These are phyloP conservation scores for Chalcosyrphus nemorum DNA, from an alignment of 2,888 invertebrate species.

Conservation along the genomic window DNA sequence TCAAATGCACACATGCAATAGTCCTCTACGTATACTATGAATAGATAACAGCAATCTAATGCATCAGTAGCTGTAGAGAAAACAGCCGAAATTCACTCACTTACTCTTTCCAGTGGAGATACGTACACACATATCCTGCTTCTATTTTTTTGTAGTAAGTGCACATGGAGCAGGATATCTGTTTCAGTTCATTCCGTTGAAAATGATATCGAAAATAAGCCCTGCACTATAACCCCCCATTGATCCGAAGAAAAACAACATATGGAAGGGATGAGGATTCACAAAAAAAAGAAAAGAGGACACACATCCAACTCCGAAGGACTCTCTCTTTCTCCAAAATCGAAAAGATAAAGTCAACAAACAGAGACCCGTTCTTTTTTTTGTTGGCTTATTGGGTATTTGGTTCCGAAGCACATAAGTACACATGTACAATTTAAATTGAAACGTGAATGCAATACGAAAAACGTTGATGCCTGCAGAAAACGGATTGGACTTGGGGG, in stretches of 20 bases:
- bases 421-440: constrained; percentile 73
- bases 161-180: constrained; percentile 67
- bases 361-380: constrained; percentile 69
- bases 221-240: constrained; percentile 49
- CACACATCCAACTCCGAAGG: background rate
- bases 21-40: constrained; percentile 18
- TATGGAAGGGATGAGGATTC: background rate
- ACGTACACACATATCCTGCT: no score
- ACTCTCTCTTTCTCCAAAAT: constrained; percentile 37
- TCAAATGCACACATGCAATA: constrained; percentile 21
- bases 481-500: constrained; percentile 35
- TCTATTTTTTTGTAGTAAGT: constrained; percentile 56
- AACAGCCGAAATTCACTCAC: constrained; percentile 55
- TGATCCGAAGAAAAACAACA: constrained; percentile 57
- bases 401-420: constrained; percentile 73
- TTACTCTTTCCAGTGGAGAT: constrained; percentile 27
- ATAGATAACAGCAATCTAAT: constrained; percentile 69
- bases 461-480: constrained; percentile 68
- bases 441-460: constrained; percentile 73
- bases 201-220: constrained; percentile 72
- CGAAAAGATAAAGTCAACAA: constrained; percentile 72
- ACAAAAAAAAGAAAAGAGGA: constrained; percentile 19
- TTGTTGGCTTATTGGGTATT: constrained; percentile 72
- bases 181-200: constrained; percentile 54
- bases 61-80: constrained; percentile 70